Evolutionary conservation across 2,888 invertebrate genomes (phyloP).

Genomic region (Cataglyphis livida): DNA sequence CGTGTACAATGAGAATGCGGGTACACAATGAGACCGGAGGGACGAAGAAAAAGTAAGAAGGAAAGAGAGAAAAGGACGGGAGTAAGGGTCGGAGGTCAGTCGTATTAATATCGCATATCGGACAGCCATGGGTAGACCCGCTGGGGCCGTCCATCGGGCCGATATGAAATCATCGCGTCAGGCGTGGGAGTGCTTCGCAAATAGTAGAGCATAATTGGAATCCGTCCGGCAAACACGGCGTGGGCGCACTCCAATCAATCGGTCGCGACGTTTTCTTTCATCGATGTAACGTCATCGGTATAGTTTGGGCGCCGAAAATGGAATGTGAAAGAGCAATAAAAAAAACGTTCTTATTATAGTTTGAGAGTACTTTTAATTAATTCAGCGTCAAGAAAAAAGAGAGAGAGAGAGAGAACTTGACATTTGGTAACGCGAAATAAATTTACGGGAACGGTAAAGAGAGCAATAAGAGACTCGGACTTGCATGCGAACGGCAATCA

Average conservation of each 20-base stretch:
- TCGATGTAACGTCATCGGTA: constrained; percentile 45
- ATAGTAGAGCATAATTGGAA: constrained; percentile 84
- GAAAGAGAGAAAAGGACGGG: constrained; percentile 42
- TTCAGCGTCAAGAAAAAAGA: background rate
- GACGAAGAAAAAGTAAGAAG: constrained; percentile 55
- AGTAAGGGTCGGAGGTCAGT: constrained; percentile 79
- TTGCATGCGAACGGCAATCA: constrained; percentile 23
- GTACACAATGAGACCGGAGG: constrained; percentile 58
- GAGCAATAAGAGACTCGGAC: background rate
- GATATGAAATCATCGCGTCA: constrained; percentile 83
- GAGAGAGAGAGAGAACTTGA: background rate
- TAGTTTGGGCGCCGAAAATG: constrained; percentile 5
- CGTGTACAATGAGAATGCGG: constrained; percentile 29
- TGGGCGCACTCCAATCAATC: constrained; percentile 82
- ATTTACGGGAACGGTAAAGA: constrained; percentile 23
- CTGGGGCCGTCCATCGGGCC: constrained; percentile 70
- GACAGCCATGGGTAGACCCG: constrained; percentile 75
- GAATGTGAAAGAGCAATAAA: background rate
- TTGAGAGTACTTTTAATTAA: constrained; percentile 3
- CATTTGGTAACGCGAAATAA: constrained; percentile 29
- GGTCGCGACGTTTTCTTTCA: constrained; percentile 77
- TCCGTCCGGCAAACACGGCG: constrained; percentile 82
- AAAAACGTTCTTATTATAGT: constrained; percentile 11
- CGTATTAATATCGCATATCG: constrained; percentile 85
- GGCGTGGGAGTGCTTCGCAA: constrained; percentile 84